Conservation (phyloP, 2,888 invertebrate genomes). For the Strigamia transsilvanica region DNA sequence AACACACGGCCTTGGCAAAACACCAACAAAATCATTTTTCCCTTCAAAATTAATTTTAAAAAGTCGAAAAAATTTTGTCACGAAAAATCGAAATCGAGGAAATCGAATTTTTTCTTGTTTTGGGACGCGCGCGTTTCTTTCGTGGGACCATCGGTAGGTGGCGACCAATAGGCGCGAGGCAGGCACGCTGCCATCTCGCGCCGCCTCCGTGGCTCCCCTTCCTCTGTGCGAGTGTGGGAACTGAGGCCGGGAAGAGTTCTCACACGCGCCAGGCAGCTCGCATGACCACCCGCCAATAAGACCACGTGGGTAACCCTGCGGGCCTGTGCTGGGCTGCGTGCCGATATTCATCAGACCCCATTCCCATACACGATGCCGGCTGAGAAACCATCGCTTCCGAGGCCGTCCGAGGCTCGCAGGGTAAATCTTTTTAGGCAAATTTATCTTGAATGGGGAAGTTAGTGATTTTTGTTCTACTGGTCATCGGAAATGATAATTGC, state of each 20-base stretch:
- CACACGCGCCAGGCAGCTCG: conserved; percentile 52
- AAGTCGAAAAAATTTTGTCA: background rate
- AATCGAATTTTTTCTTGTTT: no score
- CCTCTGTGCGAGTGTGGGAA: conserved; percentile 50
- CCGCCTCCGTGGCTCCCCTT: conserved; percentile 27
- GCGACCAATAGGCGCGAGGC: conserved; percentile 35
- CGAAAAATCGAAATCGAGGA: background rate
- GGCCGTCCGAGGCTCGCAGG: conserved; percentile 67
- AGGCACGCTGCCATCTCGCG: conserved; percentile 38
- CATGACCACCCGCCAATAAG: conserved; percentile 51
- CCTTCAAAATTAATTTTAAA: no score
- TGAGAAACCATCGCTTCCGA: conserved; percentile 33
- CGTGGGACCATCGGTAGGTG: background rate
- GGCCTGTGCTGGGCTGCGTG: conserved; percentile 1
- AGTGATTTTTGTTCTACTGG: no score
- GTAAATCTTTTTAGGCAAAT: conserved; percentile 68
- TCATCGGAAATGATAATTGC: no score
- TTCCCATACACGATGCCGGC: conserved; percentile 46
- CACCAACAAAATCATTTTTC: no score
- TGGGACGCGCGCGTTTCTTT: background rate
- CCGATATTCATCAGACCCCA: conserved; percentile 14
- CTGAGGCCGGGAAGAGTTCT: conserved; percentile 18
- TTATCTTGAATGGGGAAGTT: no score
- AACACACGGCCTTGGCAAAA: background rate
- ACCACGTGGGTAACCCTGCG: conserved; percentile 21